Percentiles rank a stretch among this genome's conserved stretches.
Evolutionary conservation across 2,888 invertebrate genomes (phyloP).

Genomic region (Ommatoiulus sabulosus): DNA sequence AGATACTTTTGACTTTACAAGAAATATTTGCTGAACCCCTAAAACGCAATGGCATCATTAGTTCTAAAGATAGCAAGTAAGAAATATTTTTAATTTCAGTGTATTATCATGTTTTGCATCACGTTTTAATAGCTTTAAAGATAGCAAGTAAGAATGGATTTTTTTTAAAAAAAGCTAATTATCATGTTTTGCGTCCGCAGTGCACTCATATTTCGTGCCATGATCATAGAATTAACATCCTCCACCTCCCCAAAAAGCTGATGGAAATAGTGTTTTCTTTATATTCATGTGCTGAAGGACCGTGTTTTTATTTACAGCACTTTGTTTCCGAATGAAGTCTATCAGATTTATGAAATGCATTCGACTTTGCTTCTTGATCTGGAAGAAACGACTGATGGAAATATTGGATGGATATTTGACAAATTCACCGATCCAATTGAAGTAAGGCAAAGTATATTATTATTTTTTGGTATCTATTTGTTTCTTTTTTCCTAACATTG

Average conservation of each 20-base stretch:
- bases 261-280: too few species aligned
- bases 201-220: too few species aligned
- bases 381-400: conserved; percentile 66
- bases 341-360: conserved; percentile 68
- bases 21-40: conserved; percentile 67
- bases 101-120: background rate
- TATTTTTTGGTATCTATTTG: background rate
- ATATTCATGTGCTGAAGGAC: background rate
- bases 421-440: conserved; percentile 63
- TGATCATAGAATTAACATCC: too few species aligned
- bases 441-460: conserved; percentile 39
- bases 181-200: background rate
- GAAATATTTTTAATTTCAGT: conserved; percentile 52
- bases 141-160: conserved; percentile 64
- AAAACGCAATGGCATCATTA: conserved; percentile 64
- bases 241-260: too few species aligned
- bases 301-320: conserved; percentile 63
- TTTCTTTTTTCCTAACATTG: background rate
- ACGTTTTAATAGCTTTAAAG: conserved; percentile 63
- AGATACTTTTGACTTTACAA: conserved; percentile 58
- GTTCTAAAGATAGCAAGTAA: conserved; percentile 65
- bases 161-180: background rate
- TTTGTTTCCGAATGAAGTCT: conserved; percentile 68
- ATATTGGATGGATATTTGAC: conserved; percentile 68
- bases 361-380: conserved; percentile 67